Percentiles rank a stretch among this genome's conserved stretches.
phyloP scores from a whole-genome alignment of 2,113 vertebrate genomes.

The Choloepus hoffmanni region DNA sequence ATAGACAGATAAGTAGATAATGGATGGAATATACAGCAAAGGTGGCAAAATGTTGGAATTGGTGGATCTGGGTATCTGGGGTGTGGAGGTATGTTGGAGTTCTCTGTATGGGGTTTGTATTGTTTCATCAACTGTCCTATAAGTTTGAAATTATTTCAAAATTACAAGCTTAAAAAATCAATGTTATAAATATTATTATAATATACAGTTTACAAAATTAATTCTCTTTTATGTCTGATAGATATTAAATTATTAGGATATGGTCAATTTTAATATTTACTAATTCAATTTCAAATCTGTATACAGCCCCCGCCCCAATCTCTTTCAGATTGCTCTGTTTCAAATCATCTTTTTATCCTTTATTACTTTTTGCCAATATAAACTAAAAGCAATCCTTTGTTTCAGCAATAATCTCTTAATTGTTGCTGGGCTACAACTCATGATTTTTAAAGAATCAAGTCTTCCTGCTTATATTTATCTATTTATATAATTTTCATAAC shows the following conservation, averaged over 20 bases:
- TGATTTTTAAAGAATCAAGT: slow-evolving; percentile 17
- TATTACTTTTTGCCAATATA: slow-evolving; percentile 51
- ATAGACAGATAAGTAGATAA: too few species aligned
- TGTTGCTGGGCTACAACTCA: background rate
- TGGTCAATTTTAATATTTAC: background rate
- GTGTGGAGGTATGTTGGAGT: too few species aligned
- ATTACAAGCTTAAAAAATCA: background rate
- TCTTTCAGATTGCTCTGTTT: background rate
- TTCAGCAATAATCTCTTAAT: slow-evolving; percentile 61
- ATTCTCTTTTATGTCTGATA: background rate
- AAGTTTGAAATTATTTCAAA: too few species aligned
- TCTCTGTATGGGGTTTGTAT: too few species aligned
- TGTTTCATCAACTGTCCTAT: too few species aligned
- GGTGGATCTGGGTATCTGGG: too few species aligned
- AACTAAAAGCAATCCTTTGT: slow-evolving; percentile 64
- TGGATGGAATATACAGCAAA: too few species aligned
- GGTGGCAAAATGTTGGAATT: too few species aligned
- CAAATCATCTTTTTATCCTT: slow-evolving; percentile 49
- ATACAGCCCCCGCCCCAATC: background rate
- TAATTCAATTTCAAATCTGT: background rate
- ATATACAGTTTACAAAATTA: background rate
- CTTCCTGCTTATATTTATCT: slow-evolving; percentile 47
- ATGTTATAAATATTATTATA: background rate
- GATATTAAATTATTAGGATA: background rate
- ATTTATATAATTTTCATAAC: slow-evolving; percentile 52